Evolutionary conservation across 2,888 invertebrate species (phyloP).

Genomic region (Erpobdella octoculata): DNA sequence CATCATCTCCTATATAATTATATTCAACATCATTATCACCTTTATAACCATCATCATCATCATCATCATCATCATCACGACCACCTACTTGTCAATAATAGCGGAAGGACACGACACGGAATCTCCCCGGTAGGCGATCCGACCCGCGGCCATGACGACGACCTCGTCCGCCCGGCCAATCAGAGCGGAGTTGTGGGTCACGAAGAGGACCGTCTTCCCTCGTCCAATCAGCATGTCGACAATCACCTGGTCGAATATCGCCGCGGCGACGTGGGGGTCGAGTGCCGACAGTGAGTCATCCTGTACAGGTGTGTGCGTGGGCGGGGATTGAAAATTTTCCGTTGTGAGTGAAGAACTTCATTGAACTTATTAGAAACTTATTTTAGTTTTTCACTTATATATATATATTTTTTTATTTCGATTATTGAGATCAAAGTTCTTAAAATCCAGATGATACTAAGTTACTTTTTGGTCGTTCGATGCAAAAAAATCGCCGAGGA

Average conservation of each 20-base stretch:
- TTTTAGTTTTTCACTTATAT: too few species aligned
- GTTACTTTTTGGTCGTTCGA: too few species aligned
- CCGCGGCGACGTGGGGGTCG: constrained; percentile 33
- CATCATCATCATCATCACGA: not conserved
- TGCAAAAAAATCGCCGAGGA: too few species aligned
- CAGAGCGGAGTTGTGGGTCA: constrained; percentile 69
- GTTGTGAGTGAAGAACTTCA: too few species aligned
- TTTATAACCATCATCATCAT: not conserved
- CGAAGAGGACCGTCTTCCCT: constrained; percentile 66
- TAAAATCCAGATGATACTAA: too few species aligned
- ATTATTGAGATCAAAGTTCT: too few species aligned
- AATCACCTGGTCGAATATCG: constrained; percentile 35
- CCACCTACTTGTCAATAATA: not conserved
- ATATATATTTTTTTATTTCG: too few species aligned
- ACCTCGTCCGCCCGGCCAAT: constrained; percentile 68
- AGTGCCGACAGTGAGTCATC: constrained; percentile 38
- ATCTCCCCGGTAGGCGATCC: constrained; percentile 61
- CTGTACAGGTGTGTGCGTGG: constrained; percentile 31
- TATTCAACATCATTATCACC: too few species aligned
- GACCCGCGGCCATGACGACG: constrained; percentile 67
- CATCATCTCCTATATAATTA: too few species aligned
- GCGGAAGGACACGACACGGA: constrained; percentile 36
- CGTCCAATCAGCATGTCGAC: constrained; percentile 41
- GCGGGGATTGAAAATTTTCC: too few species aligned
- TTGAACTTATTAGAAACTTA: too few species aligned